These are phyloP conservation scores for Oscheius sp. DNA, from an alignment of 2,888 invertebrate species.

Conservation along the genomic window DNA sequence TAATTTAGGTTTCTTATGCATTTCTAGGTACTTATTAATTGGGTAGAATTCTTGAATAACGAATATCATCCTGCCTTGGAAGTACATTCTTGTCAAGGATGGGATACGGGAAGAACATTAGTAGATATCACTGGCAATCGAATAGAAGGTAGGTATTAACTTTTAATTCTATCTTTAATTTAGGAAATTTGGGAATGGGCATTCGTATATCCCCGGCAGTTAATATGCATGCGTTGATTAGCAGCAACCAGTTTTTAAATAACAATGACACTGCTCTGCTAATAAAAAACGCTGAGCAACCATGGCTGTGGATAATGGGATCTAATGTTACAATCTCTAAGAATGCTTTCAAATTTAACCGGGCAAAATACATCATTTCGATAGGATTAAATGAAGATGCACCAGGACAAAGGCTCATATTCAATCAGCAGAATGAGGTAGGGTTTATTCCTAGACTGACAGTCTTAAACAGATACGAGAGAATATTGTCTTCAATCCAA, in stretches of 20 bases:
- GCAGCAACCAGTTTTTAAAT: slow-evolving; percentile 66
- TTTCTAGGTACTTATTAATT: slow-evolving; percentile 60
- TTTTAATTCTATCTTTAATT: not conserved
- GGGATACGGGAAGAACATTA: slow-evolving; percentile 31
- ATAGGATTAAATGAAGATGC: slow-evolving; percentile 74
- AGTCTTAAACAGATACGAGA: slow-evolving; percentile 76
- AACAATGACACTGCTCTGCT: slow-evolving; percentile 66
- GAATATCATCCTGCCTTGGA: slow-evolving; percentile 69
- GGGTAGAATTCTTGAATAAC: slow-evolving; percentile 67
- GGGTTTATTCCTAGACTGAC: slow-evolving; percentile 70
- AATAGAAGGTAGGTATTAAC: slow-evolving; percentile 40
- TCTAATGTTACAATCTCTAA: slow-evolving; percentile 77
- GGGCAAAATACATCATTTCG: slow-evolving; percentile 63
- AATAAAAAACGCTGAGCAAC: slow-evolving; percentile 64
- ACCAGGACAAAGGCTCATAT: slow-evolving; percentile 53
- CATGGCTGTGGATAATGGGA: slow-evolving; percentile 51
- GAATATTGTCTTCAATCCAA: slow-evolving; percentile 87
- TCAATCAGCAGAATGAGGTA: slow-evolving; percentile 70
- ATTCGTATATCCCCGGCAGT: slow-evolving; percentile 68
- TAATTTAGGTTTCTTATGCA: not conserved
- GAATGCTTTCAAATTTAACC: slow-evolving; percentile 88
- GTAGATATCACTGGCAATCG: slow-evolving; percentile 51
- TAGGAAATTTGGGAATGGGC: slow-evolving; percentile 58
- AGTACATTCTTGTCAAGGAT: slow-evolving; percentile 64
- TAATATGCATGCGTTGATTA: slow-evolving; percentile 60